Percentiles rank a stretch among this genome's conserved stretches.
Evolutionary conservation across 1,140 invertebrate species (phyloP).

Genomic region (Penaeus japonicus): DNA sequence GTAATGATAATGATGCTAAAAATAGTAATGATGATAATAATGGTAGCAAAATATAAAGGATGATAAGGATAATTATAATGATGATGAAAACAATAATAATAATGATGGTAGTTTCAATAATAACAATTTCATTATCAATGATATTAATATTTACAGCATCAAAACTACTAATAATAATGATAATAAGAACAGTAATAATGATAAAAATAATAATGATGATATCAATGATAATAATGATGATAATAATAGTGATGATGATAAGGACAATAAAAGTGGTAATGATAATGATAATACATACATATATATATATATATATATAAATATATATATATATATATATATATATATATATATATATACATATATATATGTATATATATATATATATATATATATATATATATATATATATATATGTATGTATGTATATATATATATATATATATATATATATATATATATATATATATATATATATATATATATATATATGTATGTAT

Average conservation of each 20-base stretch:
- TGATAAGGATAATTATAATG: too few relatives aligned
- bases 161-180: too few relatives aligned
- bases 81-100: too few relatives aligned
- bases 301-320: neutral
- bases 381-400: neutral
- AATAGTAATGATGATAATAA: neutral
- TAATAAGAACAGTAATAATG: too few relatives aligned
- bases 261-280: too few relatives aligned
- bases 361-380: neutral
- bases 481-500: neutral
- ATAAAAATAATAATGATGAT: too few relatives aligned
- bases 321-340: neutral
- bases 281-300: neutral
- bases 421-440: neutral
- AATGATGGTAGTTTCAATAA: too few relatives aligned
- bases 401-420: neutral
- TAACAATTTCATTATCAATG: too few relatives aligned
- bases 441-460: neutral
- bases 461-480: neutral
- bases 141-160: too few relatives aligned
- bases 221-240: too few relatives aligned
- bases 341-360: neutral
- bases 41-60: neutral
- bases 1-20: neutral
- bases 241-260: too few relatives aligned